Conservation (phyloP, 2,797 vertebrate species). For the Sebastes iracundus region DNA sequence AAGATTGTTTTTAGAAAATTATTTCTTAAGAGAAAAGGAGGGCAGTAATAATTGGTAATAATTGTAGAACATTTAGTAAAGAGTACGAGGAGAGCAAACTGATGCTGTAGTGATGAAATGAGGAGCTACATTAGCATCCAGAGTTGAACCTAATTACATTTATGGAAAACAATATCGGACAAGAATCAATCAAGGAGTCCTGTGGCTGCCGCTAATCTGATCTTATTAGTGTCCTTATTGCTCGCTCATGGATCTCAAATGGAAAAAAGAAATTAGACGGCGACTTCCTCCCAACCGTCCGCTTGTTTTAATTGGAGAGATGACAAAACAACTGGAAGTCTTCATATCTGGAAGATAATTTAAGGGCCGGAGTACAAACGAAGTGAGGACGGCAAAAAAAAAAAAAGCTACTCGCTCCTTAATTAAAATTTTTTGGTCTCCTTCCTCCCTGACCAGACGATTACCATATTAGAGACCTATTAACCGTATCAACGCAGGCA, state of each 20-base stretch:
- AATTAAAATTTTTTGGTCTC: constrained; percentile 75
- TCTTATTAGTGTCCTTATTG: constrained; percentile 68
- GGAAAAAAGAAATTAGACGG: constrained; percentile 54
- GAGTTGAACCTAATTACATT: constrained; percentile 60
- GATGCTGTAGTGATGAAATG: constrained; percentile 25
- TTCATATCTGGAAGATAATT: constrained; percentile 71
- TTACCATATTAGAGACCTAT: constrained; percentile 68
- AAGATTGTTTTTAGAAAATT: background rate
- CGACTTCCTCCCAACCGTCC: constrained; percentile 39
- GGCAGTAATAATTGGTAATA: constrained; percentile 10
- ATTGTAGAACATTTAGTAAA: constrained; percentile 24
- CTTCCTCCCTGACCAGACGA: constrained; percentile 57
- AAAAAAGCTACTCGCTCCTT: constrained; percentile 55
- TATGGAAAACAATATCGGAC: constrained; percentile 53
- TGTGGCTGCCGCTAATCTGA: constrained; percentile 54
- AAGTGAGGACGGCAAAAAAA: constrained; percentile 26
- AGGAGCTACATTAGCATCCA: constrained; percentile 32
- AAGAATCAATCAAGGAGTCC: constrained; percentile 71
- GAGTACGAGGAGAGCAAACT: background rate
- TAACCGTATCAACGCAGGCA: constrained; percentile 69
- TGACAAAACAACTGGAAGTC: constrained; percentile 67
- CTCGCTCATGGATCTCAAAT: constrained; percentile 71
- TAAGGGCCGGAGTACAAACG: constrained; percentile 48
- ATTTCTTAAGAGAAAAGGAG: background rate
- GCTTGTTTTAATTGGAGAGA: constrained; percentile 74